phyloP scores from a whole-genome alignment of 2,113 vertebrate species.

The Psophia crepitans region DNA sequence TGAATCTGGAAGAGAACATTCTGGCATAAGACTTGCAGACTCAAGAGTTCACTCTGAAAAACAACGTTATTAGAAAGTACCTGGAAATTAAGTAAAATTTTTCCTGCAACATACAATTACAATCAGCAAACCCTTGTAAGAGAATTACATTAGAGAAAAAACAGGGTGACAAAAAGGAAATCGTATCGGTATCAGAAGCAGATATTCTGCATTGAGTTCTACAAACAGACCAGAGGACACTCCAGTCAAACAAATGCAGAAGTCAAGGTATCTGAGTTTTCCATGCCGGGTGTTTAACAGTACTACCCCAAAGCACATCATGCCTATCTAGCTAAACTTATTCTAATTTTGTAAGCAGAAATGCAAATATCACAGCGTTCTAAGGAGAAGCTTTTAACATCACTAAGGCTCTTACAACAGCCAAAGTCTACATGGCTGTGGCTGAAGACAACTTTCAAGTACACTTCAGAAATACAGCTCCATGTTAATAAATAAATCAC shows the following conservation, averaged over 20 bases:
- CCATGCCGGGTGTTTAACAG: background rate
- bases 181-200: background rate
- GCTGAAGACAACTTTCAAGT: background rate
- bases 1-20: conserved; percentile 77
- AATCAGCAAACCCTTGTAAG: background rate
- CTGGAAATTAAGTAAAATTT: background rate
- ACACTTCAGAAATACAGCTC: background rate
- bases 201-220: background rate
- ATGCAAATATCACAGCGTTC: background rate
- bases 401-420: background rate
- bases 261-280: background rate
- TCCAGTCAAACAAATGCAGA: background rate
- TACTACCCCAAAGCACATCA: background rate
- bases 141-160: background rate
- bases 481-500: background rate
- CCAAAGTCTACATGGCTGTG: background rate
- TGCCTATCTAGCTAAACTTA: background rate
- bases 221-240: background rate
- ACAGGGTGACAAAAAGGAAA: background rate
- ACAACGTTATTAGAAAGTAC: background rate
- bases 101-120: background rate
- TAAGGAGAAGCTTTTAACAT: background rate
- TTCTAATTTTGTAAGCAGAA: background rate
- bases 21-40: background rate
- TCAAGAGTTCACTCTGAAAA: background rate